phyloP scores from a whole-genome alignment of 2,888 invertebrate species.

The Nowickia ferox region DNA sequence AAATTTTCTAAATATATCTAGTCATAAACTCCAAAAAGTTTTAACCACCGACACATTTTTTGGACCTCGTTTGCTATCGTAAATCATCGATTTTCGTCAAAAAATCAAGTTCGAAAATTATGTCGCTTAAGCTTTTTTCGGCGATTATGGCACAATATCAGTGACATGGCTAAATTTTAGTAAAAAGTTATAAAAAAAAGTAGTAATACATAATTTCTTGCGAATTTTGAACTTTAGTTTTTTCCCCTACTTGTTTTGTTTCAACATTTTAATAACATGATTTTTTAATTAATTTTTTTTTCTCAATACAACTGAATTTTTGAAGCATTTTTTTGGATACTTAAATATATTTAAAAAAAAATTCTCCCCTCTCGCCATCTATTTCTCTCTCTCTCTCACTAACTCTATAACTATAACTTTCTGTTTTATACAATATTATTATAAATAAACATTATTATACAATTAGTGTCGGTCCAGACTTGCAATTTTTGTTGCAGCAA shows the following conservation, averaged over 20 bases:
- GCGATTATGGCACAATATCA: not conserved
- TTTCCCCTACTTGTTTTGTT: not conserved
- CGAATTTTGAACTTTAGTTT: not conserved
- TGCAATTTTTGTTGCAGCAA: too few species aligned
- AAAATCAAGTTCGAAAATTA: too few species aligned
- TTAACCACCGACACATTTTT: too few species aligned
- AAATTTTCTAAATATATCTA: too few species aligned
- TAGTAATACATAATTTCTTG: not conserved
- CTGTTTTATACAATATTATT: slow-evolving; percentile 24
- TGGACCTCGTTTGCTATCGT: too few species aligned
- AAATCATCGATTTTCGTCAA: too few species aligned
- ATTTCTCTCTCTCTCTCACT: not conserved
- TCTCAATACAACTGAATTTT: slow-evolving; percentile 14
- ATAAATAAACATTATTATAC: slow-evolving; percentile 49
- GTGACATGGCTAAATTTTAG: not conserved
- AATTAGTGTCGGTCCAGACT: too few species aligned
- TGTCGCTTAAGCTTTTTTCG: too few species aligned
- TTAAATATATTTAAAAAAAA: slow-evolving; percentile 14
- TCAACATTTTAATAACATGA: slow-evolving; percentile 25
- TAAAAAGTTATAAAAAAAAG: not conserved
- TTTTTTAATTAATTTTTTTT: not conserved
- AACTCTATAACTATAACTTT: not conserved
- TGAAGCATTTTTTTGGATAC: not conserved
- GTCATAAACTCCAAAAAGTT: too few species aligned
- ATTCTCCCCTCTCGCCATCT: not conserved